Percentiles rank a stretch among this genome's conserved stretches.
These are phyloP conservation scores for Colletes gigas DNA, from an alignment of 1,140 invertebrate species.

Conservation along the genomic window DNA sequence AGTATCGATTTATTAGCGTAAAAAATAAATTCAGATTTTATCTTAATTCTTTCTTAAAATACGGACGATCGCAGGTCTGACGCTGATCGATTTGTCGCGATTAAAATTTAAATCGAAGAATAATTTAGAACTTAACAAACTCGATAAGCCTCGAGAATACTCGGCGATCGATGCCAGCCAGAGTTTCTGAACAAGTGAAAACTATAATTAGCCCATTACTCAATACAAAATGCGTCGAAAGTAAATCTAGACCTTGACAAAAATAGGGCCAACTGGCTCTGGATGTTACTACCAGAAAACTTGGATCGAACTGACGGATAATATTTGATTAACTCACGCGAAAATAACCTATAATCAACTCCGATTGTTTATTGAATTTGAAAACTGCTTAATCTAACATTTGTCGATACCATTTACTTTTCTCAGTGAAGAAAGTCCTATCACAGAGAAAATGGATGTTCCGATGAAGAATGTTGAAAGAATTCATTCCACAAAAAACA, in stretches of 20 bases:
- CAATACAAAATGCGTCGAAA: conserved; percentile 71
- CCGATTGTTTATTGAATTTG: too few species aligned
- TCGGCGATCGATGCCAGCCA: conserved; percentile 52
- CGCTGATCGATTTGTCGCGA: not conserved
- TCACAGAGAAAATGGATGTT: too few species aligned
- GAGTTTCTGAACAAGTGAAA: conserved; percentile 64
- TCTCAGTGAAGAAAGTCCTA: too few species aligned
- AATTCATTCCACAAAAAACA: conserved; percentile 8
- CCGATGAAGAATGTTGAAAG: too few species aligned
- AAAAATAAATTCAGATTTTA: too few species aligned
- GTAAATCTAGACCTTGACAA: conserved; percentile 65
- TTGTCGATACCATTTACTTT: too few species aligned
- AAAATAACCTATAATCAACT: not conserved
- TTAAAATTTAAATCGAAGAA: not conserved
- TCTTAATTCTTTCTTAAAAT: not conserved
- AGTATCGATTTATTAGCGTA: too few species aligned
- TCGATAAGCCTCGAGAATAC: not conserved
- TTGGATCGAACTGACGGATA: conserved; percentile 7
- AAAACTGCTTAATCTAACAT: too few species aligned
- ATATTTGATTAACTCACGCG: not conserved
- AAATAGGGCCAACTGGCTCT: conserved; percentile 58
- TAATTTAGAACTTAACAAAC: conserved; percentile 17
- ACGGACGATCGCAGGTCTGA: too few species aligned
- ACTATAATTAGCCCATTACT: conserved; percentile 73
- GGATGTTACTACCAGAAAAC: conserved; percentile 17